Percentiles rank a stretch among this genome's conserved stretches.
These are phyloP conservation scores for Pseudomyrmex dendroicus DNA, from an alignment of 1,140 invertebrate species.

Conservation along the genomic window DNA sequence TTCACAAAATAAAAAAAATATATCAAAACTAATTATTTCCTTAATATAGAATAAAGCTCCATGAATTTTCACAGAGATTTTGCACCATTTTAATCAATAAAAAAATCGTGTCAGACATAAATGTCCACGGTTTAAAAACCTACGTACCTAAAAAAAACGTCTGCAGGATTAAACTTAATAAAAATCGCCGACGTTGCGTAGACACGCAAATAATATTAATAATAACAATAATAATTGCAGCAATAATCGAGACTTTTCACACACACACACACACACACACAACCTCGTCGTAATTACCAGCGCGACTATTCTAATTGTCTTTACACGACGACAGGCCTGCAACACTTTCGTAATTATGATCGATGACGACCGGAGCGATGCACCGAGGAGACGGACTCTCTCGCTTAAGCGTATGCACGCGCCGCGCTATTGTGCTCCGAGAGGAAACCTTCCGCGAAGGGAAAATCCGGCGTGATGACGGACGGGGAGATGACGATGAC, in stretches of 20 bases:
- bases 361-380: slow-evolving; percentile 44
- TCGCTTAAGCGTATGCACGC: slow-evolving; percentile 43
- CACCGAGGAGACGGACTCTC: not conserved
- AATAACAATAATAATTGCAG: slow-evolving; percentile 57
- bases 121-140: no score
- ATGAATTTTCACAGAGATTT: no score
- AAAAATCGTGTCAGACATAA: no score
- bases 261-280: not conserved
- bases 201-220: not conserved
- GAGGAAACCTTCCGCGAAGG: slow-evolving; percentile 52
- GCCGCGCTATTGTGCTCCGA: slow-evolving; percentile 42
- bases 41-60: no score
- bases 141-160: no score
- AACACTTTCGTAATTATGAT: slow-evolving; percentile 72
- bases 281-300: slow-evolving; percentile 49
- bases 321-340: slow-evolving; percentile 51
- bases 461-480: slow-evolving; percentile 58
- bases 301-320: slow-evolving; percentile 68
- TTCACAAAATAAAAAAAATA: no score
- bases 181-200: not conserved
- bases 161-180: not conserved
- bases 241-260: slow-evolving; percentile 50
- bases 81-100: no score
- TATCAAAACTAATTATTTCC: no score
- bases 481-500: slow-evolving; percentile 54